Evolutionary conservation across 92 coral and sea anemone species (phyloP).

Genomic region (Zoanthus sansibaricus): DNA sequence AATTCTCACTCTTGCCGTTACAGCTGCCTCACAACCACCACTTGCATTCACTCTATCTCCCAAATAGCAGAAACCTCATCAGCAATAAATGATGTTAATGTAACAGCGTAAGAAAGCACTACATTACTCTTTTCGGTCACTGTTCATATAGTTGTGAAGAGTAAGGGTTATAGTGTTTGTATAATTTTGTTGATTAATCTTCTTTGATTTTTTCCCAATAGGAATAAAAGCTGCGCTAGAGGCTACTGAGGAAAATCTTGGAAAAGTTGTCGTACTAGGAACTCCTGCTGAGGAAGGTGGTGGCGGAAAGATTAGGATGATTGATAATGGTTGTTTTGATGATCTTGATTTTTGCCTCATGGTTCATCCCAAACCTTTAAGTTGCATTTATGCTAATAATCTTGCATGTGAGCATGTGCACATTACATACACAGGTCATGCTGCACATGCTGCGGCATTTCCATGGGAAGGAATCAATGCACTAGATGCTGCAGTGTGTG

Average conservation of each 20-base stretch:
- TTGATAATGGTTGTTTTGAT: slow-evolving; percentile 85
- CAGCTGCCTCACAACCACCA: too few relatives aligned
- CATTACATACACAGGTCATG: slow-evolving; percentile 76
- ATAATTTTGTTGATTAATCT: too few relatives aligned
- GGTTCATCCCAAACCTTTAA: slow-evolving; percentile 93
- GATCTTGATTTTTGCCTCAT: slow-evolving; percentile 91
- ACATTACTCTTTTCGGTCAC: neutral
- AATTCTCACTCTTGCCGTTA: too few relatives aligned
- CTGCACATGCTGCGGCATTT: slow-evolving; percentile 93
- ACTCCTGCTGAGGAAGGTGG: slow-evolving; percentile 98
- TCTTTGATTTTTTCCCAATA: slow-evolving; percentile 8
- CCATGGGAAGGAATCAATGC: slow-evolving; percentile 98
- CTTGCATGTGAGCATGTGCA: slow-evolving; percentile 71
- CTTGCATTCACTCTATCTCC: neutral
- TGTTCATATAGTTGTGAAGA: neutral
- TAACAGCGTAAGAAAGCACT: too few relatives aligned
- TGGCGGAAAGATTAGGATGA: slow-evolving; percentile 93
- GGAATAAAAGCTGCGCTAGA: slow-evolving; percentile 94
- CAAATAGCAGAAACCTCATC: neutral
- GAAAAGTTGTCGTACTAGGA: slow-evolving; percentile 87
- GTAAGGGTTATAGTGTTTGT: neutral
- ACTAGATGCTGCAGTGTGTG: slow-evolving; percentile 93
- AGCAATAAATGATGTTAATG: too few relatives aligned
- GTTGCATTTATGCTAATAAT: slow-evolving; percentile 72
- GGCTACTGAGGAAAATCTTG: slow-evolving; percentile 70